A percentile compares a stretch with the other conserved stretches of the same genome.
Conservation (phyloP, 92 coral and sea anemone genomes). For the Parazoanthus swiftii region DNA sequence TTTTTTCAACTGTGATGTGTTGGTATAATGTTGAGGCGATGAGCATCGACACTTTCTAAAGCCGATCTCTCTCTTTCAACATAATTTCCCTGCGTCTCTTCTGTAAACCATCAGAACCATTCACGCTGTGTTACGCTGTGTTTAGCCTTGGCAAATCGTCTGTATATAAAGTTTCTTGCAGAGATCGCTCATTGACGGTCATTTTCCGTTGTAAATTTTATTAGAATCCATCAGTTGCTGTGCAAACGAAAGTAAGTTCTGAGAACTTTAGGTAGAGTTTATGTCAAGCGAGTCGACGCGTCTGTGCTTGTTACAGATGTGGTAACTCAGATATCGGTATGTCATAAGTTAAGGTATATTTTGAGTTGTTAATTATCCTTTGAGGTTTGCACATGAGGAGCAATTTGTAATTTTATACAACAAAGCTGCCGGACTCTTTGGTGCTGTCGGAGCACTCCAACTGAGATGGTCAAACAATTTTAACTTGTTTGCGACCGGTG, state of each 20-base stretch:
- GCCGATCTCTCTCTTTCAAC: neutral
- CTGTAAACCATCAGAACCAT: neutral
- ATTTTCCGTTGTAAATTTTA: neutral
- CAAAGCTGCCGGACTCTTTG: neutral
- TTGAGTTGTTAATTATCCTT: neutral
- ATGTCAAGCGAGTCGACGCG: neutral
- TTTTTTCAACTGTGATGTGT: neutral
- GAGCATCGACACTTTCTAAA: neutral
- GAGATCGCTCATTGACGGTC: constrained; percentile 12
- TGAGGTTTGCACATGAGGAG: neutral
- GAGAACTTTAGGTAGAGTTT: constrained; percentile 2
- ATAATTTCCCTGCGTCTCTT: neutral
- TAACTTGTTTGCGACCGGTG: no score
- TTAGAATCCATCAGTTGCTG: constrained; percentile 19
- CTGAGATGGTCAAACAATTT: no score
- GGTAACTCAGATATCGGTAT: neutral
- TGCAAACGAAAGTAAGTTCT: constrained; percentile 31
- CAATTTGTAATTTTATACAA: no score
- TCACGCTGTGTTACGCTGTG: neutral
- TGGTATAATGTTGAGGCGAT: neutral
- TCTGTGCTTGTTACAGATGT: neutral
- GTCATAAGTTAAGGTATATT: neutral
- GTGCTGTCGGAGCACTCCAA: no score
- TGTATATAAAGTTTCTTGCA: neutral
- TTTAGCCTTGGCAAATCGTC: neutral